phyloP scores from a whole-genome alignment of 2,113 vertebrate species.

The Halichoerus grypus region DNA sequence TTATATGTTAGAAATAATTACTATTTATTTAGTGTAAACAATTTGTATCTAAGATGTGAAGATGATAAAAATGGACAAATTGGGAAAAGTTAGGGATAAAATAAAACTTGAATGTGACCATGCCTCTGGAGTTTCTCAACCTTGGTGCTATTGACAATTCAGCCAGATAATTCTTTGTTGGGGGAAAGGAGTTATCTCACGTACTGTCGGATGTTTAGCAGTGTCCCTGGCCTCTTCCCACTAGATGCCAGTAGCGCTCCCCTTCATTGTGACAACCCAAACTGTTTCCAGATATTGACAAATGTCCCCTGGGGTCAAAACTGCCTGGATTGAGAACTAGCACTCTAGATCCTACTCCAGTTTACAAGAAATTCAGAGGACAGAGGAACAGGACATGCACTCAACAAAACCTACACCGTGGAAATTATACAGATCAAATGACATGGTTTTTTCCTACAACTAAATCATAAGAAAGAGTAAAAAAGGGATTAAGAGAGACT shows the following conservation, averaged over 20 bases:
- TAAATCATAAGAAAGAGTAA: neutral
- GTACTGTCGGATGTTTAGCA: neutral
- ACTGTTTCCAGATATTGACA: neutral
- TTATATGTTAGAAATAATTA: conserved; percentile 41
- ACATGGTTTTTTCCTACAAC: neutral
- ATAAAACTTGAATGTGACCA: neutral
- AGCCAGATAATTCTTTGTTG: neutral
- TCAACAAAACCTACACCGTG: neutral
- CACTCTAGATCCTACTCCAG: neutral
- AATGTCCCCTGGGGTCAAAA: neutral
- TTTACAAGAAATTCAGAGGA: neutral
- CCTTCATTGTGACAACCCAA: neutral
- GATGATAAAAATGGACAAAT: conserved; percentile 34
- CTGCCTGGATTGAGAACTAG: neutral
- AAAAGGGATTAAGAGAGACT: neutral
- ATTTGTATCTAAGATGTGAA: conserved; percentile 40
- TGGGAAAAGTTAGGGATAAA: neutral
- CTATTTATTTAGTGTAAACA: conserved; percentile 4
- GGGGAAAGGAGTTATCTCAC: neutral
- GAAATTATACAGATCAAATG: neutral
- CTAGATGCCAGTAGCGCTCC: neutral
- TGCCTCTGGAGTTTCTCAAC: neutral
- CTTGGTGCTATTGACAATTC: neutral
- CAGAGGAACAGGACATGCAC: neutral
- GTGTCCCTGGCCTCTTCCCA: neutral